A percentile compares a stretch with the other conserved stretches of the same genome.
Conservation (phyloP, 2,888 invertebrate genomes). For the Oasisia sp. region DNA sequence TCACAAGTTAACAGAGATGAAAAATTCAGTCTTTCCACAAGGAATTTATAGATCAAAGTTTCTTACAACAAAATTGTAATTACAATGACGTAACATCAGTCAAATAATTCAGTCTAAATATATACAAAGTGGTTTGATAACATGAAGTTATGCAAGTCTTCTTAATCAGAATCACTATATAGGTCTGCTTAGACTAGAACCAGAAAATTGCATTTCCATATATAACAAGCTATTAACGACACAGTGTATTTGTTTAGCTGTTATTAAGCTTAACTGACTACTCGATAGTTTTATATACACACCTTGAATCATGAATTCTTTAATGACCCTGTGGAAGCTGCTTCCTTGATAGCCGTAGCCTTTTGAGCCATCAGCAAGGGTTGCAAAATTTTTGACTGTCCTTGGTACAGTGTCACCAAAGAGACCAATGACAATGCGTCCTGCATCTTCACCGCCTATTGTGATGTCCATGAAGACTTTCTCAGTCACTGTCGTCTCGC, state of each 20-base stretch:
- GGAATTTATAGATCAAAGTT: neutral
- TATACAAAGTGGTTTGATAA: too few relatives aligned
- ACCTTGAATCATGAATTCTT: constrained; percentile 94
- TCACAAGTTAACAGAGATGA: neutral
- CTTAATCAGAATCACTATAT: too few relatives aligned
- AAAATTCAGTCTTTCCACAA: neutral
- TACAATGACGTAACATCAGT: too few relatives aligned
- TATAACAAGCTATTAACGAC: neutral
- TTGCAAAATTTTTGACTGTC: constrained; percentile 86
- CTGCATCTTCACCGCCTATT: constrained; percentile 75
- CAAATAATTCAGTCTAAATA: too few relatives aligned
- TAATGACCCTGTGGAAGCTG: constrained; percentile 85
- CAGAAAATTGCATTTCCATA: neutral
- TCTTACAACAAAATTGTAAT: too few relatives aligned
- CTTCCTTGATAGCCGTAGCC: constrained; percentile 77
- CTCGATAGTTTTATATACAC: neutral
- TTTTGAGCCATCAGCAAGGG: constrained; percentile 71
- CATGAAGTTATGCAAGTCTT: too few relatives aligned
- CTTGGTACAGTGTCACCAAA: constrained; percentile 88
- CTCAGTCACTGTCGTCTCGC: constrained; percentile 74
- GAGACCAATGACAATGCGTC: constrained; percentile 85
- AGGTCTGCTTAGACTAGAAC: too few relatives aligned
- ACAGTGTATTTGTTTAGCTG: neutral
- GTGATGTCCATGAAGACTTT: constrained; percentile 72
- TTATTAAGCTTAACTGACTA: neutral